These are phyloP conservation scores for Erebia epiphron DNA, from an alignment of 2,888 invertebrate genomes.

Conservation along the genomic window DNA sequence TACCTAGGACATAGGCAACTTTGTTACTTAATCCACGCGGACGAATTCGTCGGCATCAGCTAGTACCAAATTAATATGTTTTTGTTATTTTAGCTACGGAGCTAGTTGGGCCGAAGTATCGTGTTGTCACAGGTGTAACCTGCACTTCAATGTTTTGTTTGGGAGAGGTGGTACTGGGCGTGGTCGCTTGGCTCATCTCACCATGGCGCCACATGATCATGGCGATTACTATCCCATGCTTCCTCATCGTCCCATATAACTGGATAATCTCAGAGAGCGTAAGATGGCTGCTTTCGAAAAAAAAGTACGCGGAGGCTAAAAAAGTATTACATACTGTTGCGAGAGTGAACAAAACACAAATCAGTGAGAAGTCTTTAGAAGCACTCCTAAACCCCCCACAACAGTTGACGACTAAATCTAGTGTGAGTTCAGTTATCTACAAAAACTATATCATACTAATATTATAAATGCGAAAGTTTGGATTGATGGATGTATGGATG, in stretches of 20 bases:
- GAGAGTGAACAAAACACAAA: slow-evolving; percentile 29
- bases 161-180: slow-evolving; percentile 86
- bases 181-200: slow-evolving; percentile 85
- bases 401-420: neutral
- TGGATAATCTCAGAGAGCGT: slow-evolving; percentile 86
- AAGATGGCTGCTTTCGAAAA: slow-evolving; percentile 89
- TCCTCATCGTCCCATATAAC: slow-evolving; percentile 85
- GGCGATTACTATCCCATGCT: slow-evolving; percentile 86
- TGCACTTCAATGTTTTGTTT: slow-evolving; percentile 87
- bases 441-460: too few species aligned
- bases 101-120: slow-evolving; percentile 87
- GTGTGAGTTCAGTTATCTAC: slow-evolving; percentile 14
- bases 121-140: slow-evolving; percentile 87
- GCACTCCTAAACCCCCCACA: slow-evolving; percentile 25
- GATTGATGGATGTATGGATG: too few species aligned
- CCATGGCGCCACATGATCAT: slow-evolving; percentile 87
- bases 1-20: too few species aligned
- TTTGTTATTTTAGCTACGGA: slow-evolving; percentile 76
- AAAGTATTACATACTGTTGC: slow-evolving; percentile 53
- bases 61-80: too few species aligned
- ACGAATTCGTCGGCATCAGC: too few species aligned
- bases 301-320: slow-evolving; percentile 84
- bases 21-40: too few species aligned
- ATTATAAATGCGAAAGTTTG: too few species aligned
- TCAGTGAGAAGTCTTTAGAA: slow-evolving; percentile 28